These are phyloP conservation scores for Sardina pilchardus DNA, from an alignment of 2,113 vertebrate species.

Conservation along the genomic window DNA sequence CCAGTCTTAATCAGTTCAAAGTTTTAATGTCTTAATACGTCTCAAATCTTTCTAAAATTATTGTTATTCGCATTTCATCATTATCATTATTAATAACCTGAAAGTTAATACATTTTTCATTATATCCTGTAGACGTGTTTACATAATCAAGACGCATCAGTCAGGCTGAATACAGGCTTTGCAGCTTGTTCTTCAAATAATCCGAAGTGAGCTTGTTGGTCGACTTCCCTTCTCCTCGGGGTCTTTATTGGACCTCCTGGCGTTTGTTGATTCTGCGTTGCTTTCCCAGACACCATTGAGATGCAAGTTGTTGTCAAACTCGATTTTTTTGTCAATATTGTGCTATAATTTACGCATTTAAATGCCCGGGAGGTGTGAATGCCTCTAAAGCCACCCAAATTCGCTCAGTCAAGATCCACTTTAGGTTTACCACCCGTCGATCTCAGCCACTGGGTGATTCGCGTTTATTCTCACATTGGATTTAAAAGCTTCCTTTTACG, in stretches of 20 bases:
- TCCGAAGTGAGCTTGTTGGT: conserved; percentile 23
- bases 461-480: conserved; percentile 69
- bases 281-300: conserved; percentile 72
- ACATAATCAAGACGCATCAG: background rate
- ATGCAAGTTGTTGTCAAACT: conserved; percentile 68
- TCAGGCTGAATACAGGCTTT: background rate
- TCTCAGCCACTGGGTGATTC: conserved; percentile 58
- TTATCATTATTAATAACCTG: background rate
- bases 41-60: background rate
- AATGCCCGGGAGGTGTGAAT: conserved; percentile 75
- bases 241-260: conserved; percentile 22
- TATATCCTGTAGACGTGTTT: background rate
- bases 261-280: conserved; percentile 72
- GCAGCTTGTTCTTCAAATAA: conserved; percentile 14
- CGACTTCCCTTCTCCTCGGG: conserved; percentile 25
- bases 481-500: conserved; percentile 8
- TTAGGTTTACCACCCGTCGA: conserved; percentile 35
- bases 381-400: conserved; percentile 60
- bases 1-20: background rate
- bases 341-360: conserved; percentile 74
- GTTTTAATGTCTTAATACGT: background rate
- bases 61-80: background rate
- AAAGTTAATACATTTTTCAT: background rate
- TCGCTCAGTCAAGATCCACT: background rate
- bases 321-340: conserved; percentile 65